Conservation (phyloP, 2,797 vertebrate genomes). For the Cuculus canorus region DNA sequence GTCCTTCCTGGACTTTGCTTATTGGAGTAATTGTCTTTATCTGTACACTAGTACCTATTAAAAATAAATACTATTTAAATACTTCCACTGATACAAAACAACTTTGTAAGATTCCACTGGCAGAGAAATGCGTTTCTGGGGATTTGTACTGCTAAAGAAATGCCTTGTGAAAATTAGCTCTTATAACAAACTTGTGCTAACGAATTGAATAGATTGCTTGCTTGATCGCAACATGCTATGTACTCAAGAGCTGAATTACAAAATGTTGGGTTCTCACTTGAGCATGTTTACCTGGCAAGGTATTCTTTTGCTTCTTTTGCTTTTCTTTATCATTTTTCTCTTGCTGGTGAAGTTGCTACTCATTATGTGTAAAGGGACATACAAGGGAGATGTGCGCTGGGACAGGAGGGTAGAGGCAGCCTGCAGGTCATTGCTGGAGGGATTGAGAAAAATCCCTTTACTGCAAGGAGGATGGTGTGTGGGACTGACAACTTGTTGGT, state of each 20-base stretch:
- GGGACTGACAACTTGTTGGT: neutral
- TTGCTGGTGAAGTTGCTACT: neutral
- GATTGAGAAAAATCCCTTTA: neutral
- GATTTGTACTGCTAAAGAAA: slow-evolving; percentile 1
- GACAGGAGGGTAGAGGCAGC: neutral
- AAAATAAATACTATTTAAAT: slow-evolving; percentile 23
- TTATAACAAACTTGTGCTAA: neutral
- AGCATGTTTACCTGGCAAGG: neutral
- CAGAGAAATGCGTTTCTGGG: neutral
- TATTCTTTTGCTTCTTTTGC: neutral
- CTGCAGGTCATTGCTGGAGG: rapidly evolving
- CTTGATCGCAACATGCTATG: neutral
- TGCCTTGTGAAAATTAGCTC: neutral
- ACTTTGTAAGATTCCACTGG: neutral
- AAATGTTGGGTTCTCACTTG: neutral
- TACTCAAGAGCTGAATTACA: neutral
- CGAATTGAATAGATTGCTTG: neutral
- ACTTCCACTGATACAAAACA: neutral
- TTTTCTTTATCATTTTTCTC: neutral
- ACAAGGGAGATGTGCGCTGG: neutral
- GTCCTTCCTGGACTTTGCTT: neutral
- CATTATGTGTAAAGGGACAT: rapidly evolving
- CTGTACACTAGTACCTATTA: neutral
- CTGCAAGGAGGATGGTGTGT: rapidly evolving
- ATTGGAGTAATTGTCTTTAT: neutral